Conservation (phyloP, 2,888 invertebrate genomes). For the Conomelus anceps region DNA sequence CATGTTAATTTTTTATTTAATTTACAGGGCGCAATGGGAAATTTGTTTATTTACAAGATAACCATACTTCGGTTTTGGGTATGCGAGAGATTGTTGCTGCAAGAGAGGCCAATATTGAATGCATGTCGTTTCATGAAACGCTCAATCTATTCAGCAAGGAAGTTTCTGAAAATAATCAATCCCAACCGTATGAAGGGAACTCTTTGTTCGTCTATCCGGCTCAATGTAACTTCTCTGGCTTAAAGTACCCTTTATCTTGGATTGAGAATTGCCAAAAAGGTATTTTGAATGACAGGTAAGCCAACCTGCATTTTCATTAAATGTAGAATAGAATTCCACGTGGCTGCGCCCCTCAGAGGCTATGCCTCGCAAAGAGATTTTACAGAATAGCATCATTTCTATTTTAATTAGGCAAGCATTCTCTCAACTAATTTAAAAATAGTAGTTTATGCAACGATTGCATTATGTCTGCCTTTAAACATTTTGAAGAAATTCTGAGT, state of each 20-base stretch:
- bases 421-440: no score
- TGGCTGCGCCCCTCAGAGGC: no score
- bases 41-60: constrained; percentile 79
- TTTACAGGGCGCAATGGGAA: constrained; percentile 50
- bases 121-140: constrained; percentile 54
- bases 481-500: no score
- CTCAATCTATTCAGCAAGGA: constrained; percentile 35
- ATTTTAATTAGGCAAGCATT: no score
- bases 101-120: constrained; percentile 50
- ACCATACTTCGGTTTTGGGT: constrained; percentile 93
- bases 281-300: constrained; percentile 41
- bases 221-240: constrained; percentile 91
- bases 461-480: no score
- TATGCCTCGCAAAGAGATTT: no score
- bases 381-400: no score
- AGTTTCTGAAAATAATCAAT: not conserved
- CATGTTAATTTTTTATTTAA: no score
- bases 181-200: constrained; percentile 36
- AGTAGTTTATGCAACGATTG: no score
- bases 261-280: constrained; percentile 58
- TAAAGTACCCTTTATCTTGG: constrained; percentile 76
- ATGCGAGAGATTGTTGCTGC: constrained; percentile 67
- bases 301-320: no score
- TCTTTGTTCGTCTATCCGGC: constrained; percentile 81
- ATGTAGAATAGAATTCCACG: no score